Evolutionary conservation across 2,888 invertebrate species (phyloP), one percentile per base, ranked within the genome.

Genomic region (Drosophila pseudotakahashii): DNA sequence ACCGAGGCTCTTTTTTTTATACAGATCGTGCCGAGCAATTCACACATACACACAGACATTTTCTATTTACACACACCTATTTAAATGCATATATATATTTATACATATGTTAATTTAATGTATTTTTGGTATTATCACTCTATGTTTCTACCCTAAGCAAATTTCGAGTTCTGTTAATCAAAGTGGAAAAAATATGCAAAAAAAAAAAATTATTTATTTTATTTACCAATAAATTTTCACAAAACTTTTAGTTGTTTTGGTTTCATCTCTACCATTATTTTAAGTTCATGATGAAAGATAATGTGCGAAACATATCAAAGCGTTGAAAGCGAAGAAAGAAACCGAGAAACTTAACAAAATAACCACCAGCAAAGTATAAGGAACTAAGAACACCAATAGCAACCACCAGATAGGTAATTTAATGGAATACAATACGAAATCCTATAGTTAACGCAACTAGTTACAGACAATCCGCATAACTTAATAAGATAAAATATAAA

Each of bases 41-140:
- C 59, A 86, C 83, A 85, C 80, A 78, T 78, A 83, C 68, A 81
- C 79, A 83, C 79, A 76, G 77, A 81, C 73, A 77, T 77, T 60
- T 55, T 60, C 60, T 60, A 48, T 13, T 57, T 44, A 61, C 48
- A 76, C 75, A 78, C 76, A 80, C 72, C 73, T 75, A 67, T 37
- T 51, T 50, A 75, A 67, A 52, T 57, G 71, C 66, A 71, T 68
- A 67, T 66, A 52, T 42, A 73, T 79, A 74, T 64, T 75, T 63
- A 76, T 68, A 54, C n/a, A 68, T 82, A 76, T 75, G 73, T 78
- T 74, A 73, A 73, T 69, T 87, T 76, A 76, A 78, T 78, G 71
- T 83, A 81, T 83, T 82, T 87, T 81, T 87, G 81, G 86, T 87
- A 81, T 87, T 81, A 81, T 78, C 78, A 81, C 81, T 87, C 78